Percentiles rank a stretch among this genome's conserved stretches.
These are phyloP conservation scores for Diglossa brunneiventris DNA, from an alignment of 2,113 vertebrate genomes.

Conservation along the genomic window DNA sequence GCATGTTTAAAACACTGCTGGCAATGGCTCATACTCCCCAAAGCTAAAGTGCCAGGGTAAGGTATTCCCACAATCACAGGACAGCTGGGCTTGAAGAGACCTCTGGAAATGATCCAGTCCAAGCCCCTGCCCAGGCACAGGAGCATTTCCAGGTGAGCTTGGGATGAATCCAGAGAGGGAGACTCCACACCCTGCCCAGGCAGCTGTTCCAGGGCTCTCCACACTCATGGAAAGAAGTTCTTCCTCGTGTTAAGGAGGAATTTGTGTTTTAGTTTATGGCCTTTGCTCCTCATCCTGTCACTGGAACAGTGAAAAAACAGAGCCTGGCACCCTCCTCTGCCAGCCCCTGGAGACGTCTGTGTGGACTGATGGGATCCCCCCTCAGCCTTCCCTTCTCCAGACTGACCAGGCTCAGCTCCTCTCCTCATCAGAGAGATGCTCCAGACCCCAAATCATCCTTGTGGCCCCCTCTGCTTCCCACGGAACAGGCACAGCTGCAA, in stretches of 20 bases:
- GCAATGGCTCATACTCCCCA: not conserved
- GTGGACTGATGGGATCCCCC: not conserved
- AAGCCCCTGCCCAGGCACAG: not conserved
- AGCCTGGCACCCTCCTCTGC: not conserved
- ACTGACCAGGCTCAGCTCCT: not conserved
- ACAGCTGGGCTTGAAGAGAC: not conserved
- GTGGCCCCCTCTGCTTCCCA: not conserved
- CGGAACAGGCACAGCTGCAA: not conserved
- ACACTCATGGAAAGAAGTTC: not conserved
- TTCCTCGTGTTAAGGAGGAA: not conserved
- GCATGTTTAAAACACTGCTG: not conserved
- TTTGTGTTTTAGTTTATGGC: not conserved
- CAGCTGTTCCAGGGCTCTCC: not conserved
- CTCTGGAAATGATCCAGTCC: not conserved
- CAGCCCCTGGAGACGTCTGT: not conserved
- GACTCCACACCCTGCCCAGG: not conserved
- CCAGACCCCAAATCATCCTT: not conserved
- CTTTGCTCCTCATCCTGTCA: not conserved
- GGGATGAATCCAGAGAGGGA: not conserved
- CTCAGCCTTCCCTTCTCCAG: not conserved
- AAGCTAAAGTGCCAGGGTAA: not conserved
- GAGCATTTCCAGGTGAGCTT: not conserved
- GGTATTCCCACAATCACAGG: not conserved
- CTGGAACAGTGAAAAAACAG: not conserved
- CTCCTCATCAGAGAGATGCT: not conserved